phyloP scores from a whole-genome alignment of 2,888 invertebrate species.

The Cosmia trapezina region DNA sequence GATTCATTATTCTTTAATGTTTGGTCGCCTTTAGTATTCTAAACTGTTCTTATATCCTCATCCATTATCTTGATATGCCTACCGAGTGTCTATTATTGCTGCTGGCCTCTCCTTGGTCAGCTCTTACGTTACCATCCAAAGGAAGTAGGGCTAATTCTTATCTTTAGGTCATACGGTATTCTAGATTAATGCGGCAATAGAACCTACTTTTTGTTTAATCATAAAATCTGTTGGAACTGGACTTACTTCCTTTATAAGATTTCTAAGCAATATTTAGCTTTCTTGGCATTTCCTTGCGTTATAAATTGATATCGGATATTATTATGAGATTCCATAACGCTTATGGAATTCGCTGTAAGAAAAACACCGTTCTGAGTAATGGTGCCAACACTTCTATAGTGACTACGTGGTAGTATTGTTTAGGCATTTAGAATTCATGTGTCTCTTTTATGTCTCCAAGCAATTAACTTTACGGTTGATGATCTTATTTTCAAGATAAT shows the following conservation, averaged over 20 bases:
- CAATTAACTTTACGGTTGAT: background rate
- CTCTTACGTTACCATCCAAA: constrained; percentile 1
- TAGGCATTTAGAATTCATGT: background rate
- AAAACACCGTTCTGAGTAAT: constrained; percentile 14
- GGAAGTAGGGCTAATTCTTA: constrained; percentile 28
- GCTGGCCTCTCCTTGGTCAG: background rate
- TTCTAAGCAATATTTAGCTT: constrained; percentile 43
- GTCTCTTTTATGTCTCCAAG: too few relatives aligned
- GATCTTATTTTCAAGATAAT: background rate
- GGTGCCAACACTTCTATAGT: background rate
- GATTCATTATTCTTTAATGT: background rate
- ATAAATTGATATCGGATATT: constrained; percentile 47
- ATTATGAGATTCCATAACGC: constrained; percentile 41
- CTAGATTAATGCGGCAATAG: constrained; percentile 24
- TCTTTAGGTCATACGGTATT: constrained; percentile 41
- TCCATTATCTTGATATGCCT: background rate
- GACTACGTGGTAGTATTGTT: background rate
- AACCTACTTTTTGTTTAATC: constrained; percentile 50
- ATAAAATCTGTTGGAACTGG: constrained; percentile 43
- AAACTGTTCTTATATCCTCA: background rate
- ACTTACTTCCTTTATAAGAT: constrained; percentile 40
- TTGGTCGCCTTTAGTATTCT: background rate
- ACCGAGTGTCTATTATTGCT: background rate
- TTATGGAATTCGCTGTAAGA: constrained; percentile 28
- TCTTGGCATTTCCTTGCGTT: constrained; percentile 45